A percentile compares a stretch with the other conserved stretches of the same genome.
phyloP scores from a whole-genome alignment of 2,113 vertebrate species.

The Himantopus leucocephalus region DNA sequence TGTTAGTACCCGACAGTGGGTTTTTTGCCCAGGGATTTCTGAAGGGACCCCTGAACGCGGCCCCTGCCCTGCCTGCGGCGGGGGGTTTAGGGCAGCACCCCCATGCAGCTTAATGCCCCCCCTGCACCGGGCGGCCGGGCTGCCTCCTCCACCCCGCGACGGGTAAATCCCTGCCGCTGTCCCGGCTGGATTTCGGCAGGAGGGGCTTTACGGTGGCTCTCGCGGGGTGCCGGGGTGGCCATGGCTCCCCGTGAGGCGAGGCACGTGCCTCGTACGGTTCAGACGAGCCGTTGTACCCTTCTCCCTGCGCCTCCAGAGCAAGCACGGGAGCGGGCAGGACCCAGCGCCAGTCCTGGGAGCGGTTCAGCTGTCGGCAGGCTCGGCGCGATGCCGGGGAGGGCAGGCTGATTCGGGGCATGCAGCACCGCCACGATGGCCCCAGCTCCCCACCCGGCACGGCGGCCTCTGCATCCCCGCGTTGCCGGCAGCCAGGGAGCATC shows the following conservation, averaged over 20 bases:
- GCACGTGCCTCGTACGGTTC: fast-evolving
- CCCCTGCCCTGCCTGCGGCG: neutral
- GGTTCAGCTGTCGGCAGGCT: fast-evolving
- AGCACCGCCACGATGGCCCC: neutral
- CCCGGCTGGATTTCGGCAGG: neutral
- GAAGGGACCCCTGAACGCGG: neutral
- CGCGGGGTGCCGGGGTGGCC: fast-evolving
- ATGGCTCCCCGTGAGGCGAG: fast-evolving
- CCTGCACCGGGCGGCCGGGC: fast-evolving
- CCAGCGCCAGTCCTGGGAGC: fast-evolving
- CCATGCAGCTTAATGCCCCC: fast-evolving
- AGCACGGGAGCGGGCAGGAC: neutral
- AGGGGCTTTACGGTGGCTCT: neutral
- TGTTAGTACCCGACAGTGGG: too few relatives aligned
- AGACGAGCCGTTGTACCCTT: neutral
- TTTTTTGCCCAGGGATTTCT: neutral
- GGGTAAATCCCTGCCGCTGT: neutral
- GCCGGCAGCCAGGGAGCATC: neutral
- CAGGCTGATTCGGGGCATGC: neutral
- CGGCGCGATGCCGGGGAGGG: fast-evolving
- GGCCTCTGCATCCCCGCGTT: fast-evolving
- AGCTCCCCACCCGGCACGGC: fast-evolving
- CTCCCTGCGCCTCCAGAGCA: neutral
- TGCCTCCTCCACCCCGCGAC: neutral
- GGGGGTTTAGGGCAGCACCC: neutral